Evolutionary conservation across 2,888 invertebrate genomes (phyloP), one percentile per base, ranked within the genome.

Genomic region (Drosophila testacea): DNA sequence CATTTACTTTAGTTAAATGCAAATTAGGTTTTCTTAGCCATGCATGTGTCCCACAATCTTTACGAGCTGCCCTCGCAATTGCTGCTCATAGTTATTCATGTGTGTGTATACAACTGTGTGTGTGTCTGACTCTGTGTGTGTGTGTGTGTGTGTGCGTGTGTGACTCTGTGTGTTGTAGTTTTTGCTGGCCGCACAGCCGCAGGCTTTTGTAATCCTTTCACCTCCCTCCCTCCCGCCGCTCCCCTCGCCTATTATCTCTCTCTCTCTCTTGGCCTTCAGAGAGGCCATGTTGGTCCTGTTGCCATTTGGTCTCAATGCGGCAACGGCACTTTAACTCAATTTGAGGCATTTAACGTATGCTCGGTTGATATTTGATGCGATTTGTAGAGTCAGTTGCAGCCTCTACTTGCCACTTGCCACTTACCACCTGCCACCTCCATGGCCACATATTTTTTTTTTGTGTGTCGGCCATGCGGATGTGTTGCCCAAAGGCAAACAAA

Each of bases 341-440:
- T 91, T 90, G 91, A 90, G 91, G 91, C 91, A 89, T 91, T 91
- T 91, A 90, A 86, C 89, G 88, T 81, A 87, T 88, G 87, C 84
- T 88, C 83, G 73, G 89, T 86, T 89, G 88, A 81, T 83, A 90
- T 83, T 88, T 87, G 86, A 87, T 87, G 89, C 86, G 88, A 89
- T 89, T 86, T 85, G 34, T 64, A 57, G 70, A 75, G 68, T 73
- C 71, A 28, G 44, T 52, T 47, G 22, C 22, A 22, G 22, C 22
- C 22, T 16, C 55, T 47, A 50, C 27, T 46, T 51, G 39, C 54
- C 39, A 44, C 16, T 22, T 22, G 39, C 57, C 39, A 44, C 16
- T 2, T 22, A 2, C 44, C 52, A 30, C 28, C 16, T 39, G n/a
- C 62, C 57, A 13, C 36, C 30, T 32, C 30, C 47, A 44, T 44